Evolutionary conservation across 2,113 vertebrate species (phyloP).

Genomic region (Casuarius casuarius): DNA sequence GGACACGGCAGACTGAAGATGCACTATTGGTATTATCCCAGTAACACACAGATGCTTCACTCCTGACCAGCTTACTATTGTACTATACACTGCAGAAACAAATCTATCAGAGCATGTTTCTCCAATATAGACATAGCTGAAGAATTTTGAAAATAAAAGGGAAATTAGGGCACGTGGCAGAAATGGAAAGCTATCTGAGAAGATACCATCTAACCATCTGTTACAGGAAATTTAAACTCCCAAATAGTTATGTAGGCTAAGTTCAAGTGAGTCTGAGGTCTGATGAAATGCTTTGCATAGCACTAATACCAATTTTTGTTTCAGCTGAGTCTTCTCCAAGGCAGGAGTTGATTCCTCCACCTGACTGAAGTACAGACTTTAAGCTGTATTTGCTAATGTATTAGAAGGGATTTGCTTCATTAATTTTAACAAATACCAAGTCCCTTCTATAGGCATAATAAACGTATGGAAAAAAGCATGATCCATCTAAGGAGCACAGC

Average conservation of each 20-base stretch:
- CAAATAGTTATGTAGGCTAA: neutral
- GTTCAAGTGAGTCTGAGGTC: neutral
- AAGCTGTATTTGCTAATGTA: neutral
- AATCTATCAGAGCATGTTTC: neutral
- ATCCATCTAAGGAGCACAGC: neutral
- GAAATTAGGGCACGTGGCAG: neutral
- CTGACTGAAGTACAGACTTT: conserved; percentile 13
- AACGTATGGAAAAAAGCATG: neutral
- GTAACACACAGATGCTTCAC: neutral
- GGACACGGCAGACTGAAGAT: neutral
- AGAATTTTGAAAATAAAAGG: neutral
- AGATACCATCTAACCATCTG: neutral
- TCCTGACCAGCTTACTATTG: neutral
- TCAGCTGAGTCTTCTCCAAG: conserved; percentile 11
- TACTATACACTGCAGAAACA: neutral
- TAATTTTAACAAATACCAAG: conserved; percentile 27
- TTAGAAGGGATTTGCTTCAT: conserved; percentile 26
- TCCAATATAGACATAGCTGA: neutral
- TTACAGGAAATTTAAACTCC: neutral
- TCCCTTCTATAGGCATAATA: neutral
- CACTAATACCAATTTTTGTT: conserved; percentile 29
- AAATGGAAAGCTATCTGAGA: neutral
- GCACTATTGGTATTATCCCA: neutral
- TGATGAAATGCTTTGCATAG: conserved; percentile 23
- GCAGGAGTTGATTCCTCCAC: neutral